Percentiles rank a stretch among this genome's conserved stretches.
Evolutionary conservation across 2,888 invertebrate genomes (phyloP).

Genomic region (Pseudolycoriella hygida): DNA sequence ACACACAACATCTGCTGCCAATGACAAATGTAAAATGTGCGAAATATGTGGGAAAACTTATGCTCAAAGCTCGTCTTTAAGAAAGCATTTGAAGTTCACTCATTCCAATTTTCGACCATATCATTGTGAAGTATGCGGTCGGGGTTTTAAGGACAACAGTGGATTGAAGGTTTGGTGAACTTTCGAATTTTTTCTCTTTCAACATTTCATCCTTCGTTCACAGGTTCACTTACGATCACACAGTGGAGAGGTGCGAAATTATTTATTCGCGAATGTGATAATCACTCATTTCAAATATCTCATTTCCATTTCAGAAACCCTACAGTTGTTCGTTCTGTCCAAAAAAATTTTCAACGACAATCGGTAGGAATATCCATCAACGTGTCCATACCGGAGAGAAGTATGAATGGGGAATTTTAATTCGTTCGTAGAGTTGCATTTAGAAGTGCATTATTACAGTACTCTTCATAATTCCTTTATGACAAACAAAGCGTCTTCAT

Average conservation of each 20-base stretch:
- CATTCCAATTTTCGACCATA: neutral
- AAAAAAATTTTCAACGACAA: neutral
- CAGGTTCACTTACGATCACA: conserved; percentile 1
- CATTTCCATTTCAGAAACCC: conserved; percentile 1
- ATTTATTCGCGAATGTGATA: too few species aligned
- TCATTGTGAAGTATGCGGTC: neutral
- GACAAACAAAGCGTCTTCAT: too few species aligned
- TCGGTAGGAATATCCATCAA: neutral
- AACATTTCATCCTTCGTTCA: too few species aligned
- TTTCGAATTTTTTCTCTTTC: too few species aligned
- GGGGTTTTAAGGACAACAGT: neutral
- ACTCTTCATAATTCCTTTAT: too few species aligned
- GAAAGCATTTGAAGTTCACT: neutral
- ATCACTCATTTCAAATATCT: too few species aligned
- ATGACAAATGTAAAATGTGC: neutral
- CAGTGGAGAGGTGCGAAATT: neutral
- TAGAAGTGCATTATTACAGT: too few species aligned
- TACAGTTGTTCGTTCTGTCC: neutral
- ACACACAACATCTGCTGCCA: neutral
- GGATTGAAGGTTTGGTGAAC: neutral
- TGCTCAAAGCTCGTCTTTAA: neutral
- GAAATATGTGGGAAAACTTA: neutral
- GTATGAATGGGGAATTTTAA: too few species aligned
- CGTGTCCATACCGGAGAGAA: conserved; percentile 2
- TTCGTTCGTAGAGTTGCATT: too few species aligned